These are phyloP conservation scores for Paedocypris micromegethes DNA, from an alignment of 2,797 vertebrate genomes.

Conservation along the genomic window DNA sequence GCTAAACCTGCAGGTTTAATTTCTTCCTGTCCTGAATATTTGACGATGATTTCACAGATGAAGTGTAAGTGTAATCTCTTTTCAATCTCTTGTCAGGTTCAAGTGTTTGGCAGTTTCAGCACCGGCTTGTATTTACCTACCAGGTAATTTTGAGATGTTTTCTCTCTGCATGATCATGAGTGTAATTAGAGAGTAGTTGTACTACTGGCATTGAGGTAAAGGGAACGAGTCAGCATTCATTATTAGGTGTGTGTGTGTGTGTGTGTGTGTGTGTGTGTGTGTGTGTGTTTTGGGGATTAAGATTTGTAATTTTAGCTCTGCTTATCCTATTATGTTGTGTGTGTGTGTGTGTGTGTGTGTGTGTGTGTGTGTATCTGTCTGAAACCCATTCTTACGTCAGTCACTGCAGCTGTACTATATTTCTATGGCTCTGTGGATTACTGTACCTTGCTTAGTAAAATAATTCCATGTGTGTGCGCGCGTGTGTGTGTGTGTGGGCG, in stretches of 20 bases:
- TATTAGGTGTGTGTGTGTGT: not conserved
- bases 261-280: not conserved
- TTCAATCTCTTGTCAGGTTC: constrained; percentile 73
- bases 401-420: constrained; percentile 14
- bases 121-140: constrained; percentile 97
- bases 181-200: too few species aligned
- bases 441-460: constrained; percentile 42
- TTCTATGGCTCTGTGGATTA: constrained; percentile 44
- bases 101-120: constrained; percentile 99
- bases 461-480: constrained; percentile 28
- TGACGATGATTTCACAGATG: not conserved
- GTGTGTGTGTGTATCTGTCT: constrained; percentile 17
- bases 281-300: constrained; percentile 38
- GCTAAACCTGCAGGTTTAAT: not conserved
- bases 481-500: not conserved
- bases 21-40: not conserved
- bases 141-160: constrained; percentile 74
- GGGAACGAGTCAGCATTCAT: not conserved
- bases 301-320: constrained; percentile 29
- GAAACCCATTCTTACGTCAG: constrained; percentile 10
- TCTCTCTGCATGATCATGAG: not conserved
- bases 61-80: not conserved
- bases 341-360: constrained; percentile 19
- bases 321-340: constrained; percentile 31
- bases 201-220: not conserved